Conservation (phyloP, 1,140 invertebrate genomes). For the Drosophila equinoxialis region DNA sequence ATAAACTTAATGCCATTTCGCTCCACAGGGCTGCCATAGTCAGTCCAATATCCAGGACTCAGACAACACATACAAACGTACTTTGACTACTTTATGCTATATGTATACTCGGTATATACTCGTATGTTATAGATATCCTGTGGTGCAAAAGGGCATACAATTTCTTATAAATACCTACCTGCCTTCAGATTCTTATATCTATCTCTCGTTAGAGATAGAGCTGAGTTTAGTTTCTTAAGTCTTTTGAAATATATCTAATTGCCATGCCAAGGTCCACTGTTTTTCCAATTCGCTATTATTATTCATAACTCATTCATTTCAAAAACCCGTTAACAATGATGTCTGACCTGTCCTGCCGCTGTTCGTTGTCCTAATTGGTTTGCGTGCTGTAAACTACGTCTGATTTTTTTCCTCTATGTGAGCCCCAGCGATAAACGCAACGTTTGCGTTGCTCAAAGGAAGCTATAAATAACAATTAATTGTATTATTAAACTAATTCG, state of each 20-base stretch:
- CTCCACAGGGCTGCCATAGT: constrained; percentile 26
- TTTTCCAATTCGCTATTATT: constrained; percentile 44
- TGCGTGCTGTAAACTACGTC: constrained; percentile 71
- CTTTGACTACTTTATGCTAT: neutral
- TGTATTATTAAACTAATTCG: constrained; percentile 80
- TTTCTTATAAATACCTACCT: neutral
- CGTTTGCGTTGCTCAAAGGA: constrained; percentile 57
- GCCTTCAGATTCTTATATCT: too few species aligned
- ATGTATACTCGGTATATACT: neutral
- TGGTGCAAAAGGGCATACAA: constrained; percentile 3
- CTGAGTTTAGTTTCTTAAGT: neutral
- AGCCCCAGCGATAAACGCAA: constrained; percentile 44
- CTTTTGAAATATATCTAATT: neutral
- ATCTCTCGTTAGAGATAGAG: too few species aligned
- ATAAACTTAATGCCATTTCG: constrained; percentile 73
- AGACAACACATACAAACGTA: neutral
- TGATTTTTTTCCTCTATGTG: constrained; percentile 27
- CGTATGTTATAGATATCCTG: neutral
- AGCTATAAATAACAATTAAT: constrained; percentile 81
- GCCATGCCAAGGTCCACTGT: constrained; percentile 2
- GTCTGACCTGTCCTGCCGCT: constrained; percentile 6
- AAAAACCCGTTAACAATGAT: constrained; percentile 42
- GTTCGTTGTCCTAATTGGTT: constrained; percentile 25
- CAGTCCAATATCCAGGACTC: neutral
- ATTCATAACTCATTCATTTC: constrained; percentile 26